Evolutionary conservation across 2,113 vertebrate species (phyloP).

Genomic region (Cardinalis cardinalis): DNA sequence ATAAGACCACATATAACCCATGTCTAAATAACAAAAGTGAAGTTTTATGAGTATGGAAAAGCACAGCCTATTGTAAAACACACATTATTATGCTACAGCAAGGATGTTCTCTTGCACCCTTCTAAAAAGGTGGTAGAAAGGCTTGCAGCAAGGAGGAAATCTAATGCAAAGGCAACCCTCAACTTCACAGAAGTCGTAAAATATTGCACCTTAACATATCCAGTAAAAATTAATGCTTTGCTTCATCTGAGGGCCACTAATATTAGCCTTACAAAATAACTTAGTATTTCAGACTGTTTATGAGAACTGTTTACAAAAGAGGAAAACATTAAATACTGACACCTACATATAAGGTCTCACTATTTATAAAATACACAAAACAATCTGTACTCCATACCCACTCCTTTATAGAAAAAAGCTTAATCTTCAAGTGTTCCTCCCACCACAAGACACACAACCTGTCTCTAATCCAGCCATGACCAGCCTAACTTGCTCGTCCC

Average conservation of each 20-base stretch:
- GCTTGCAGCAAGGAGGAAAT: not conserved
- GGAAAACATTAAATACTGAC: not conserved
- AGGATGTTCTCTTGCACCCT: not conserved
- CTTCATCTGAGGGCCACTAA: not conserved
- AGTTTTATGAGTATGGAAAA: not conserved
- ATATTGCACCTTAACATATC: not conserved
- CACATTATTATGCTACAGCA: not conserved
- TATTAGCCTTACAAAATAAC: not conserved
- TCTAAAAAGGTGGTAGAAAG: not conserved
- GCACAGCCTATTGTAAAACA: not conserved
- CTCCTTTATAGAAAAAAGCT: not conserved
- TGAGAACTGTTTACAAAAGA: not conserved
- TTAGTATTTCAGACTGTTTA: not conserved
- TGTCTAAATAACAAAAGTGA: not conserved
- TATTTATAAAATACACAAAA: not conserved
- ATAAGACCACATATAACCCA: not conserved
- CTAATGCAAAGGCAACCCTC: not conserved
- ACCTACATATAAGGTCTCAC: not conserved
- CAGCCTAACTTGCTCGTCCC: not conserved
- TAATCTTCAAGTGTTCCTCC: not conserved
- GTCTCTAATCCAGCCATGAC: not conserved
- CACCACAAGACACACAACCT: accelerated
- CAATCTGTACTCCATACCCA: not conserved
- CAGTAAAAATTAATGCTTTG: not conserved
- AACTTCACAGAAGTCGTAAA: not conserved